Evolutionary conservation across 2,888 invertebrate genomes (phyloP), one percentile per base, ranked within the genome.

Genomic region (Andrena hattorfiana): DNA sequence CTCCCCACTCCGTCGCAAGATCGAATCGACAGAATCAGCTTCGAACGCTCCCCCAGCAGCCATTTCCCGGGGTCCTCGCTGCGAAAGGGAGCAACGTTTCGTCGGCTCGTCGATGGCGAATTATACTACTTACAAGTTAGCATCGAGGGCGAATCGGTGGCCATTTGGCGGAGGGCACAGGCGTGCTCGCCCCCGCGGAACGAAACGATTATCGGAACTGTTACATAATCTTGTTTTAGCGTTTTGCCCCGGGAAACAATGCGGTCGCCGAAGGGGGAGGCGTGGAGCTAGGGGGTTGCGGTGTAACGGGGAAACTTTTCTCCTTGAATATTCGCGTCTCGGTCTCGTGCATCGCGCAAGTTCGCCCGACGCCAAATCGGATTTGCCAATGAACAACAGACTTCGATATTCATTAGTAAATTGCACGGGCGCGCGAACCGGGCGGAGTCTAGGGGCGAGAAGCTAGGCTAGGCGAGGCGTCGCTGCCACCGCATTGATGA

Each of bases 371-470:
- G 68, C 49, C 32, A 67, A 80, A 73, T 63, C 51, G 76, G 81
- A 88, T 87, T 86, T 77, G 51, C 80, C 83, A 78, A 83, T 88
- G 74, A 80, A 83, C 84, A 80, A 81, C 77, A 74, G 69, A 75
- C 83, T 74, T 91, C 90, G 89, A 89, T 89, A 90, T 91, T 92
- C 91, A 91, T 92, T 92, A 92, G 90, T 83, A 89, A 89, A 92
- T 91, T 90, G 90, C 87, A 85, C 85, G 87, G 66, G 80, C 30
- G 63, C 76, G 77, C 59, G 69, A 77, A 26, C 56, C 23, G 35
- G 26, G 42, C n/a, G n/a, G 20, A 60, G 59, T 56, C 42, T 28
- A 69, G 35, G 28, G 23, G 23, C 70, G 62, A 26, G 35, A 8
- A 13, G 26, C 10, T n/a, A 20, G 56, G 32, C 26, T 49, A 78